These are phyloP conservation scores for Arge pagana DNA, from an alignment of 2,888 invertebrate genomes.

Conservation along the genomic window DNA sequence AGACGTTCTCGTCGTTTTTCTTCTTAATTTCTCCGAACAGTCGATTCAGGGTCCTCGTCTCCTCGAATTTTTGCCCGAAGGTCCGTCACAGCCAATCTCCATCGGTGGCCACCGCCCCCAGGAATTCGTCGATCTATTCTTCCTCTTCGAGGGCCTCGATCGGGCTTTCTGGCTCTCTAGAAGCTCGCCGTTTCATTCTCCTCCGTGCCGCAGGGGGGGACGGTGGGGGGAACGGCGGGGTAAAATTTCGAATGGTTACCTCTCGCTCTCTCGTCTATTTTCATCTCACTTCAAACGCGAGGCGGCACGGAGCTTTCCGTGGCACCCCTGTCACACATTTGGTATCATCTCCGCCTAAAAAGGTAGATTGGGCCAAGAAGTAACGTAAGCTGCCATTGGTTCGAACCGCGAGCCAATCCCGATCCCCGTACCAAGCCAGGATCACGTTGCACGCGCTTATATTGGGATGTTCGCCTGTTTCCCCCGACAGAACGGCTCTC, in stretches of 20 bases:
- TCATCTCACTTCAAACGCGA: slow-evolving; percentile 48
- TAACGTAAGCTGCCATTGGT: slow-evolving; percentile 61
- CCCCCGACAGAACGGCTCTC: slow-evolving; percentile 95
- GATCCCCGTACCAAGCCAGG: slow-evolving; percentile 61
- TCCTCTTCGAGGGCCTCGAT: neutral
- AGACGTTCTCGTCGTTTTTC: too few species aligned
- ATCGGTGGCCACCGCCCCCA: too few species aligned
- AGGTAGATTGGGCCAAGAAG: slow-evolving; percentile 64
- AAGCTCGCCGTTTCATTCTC: neutral
- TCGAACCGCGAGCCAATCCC: slow-evolving; percentile 57
- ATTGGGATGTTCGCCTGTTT: slow-evolving; percentile 71
- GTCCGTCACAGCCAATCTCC: too few species aligned
- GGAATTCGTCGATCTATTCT: neutral
- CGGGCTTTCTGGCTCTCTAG: neutral
- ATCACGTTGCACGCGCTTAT: slow-evolving; percentile 83
- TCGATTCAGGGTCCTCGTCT: too few species aligned
- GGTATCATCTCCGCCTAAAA: slow-evolving; percentile 66
- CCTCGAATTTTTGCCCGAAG: too few species aligned
- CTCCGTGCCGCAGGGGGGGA: neutral
- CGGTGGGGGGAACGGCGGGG: neutral
- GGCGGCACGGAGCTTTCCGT: slow-evolving; percentile 43
- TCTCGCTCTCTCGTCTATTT: slow-evolving; percentile 46
- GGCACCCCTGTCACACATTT: slow-evolving; percentile 56
- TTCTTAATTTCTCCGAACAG: too few species aligned
- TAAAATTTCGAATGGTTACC: neutral